Base-by-base conservation (phyloP, 2,797 vertebrate genomes). In the Emydoidea blandingii region DNA sequence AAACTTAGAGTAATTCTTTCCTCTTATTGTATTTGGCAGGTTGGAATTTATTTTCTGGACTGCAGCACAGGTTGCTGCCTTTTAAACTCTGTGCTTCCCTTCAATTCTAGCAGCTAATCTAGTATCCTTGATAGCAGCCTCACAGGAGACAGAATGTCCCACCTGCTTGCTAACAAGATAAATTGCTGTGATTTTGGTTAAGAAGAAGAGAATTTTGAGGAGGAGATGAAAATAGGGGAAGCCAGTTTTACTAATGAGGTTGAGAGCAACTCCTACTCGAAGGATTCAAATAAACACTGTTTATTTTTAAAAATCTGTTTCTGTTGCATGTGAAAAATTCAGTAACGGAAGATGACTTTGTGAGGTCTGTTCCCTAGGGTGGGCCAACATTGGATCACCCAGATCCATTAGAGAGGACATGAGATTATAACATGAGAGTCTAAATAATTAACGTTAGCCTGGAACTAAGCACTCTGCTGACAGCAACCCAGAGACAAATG, bases 61-160 rank as follows among this genome's bases (percentile, higher is more conserved):
- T 81, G 49, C 57, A 62, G 31, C 53, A n/a, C 5, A 0, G 0
- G 19, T 81, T 95, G 92, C 93, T 85, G 94, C 91, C 37, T 2
- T 41, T 57, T 8, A 11, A 56, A 81, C 37, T 29, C 14, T 19
- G 8, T 18, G 7, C 23, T 21, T n/a, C 65, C 23, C 80, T 41
- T 81, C 37, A 18, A 10, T 53, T 57, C 62, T 92, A 80, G 80
- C 65, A 97, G 80, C 86, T 87, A 89, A 84, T 87, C 47, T 56
- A 41, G 83, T 8, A 4, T 82, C 83, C 93, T 94, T 49, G 83
- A 92, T 18, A 65, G 91, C n/a, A 94, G 54, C 25, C 19, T 68
- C 65, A 37, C 79, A 84, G 50, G 52, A 91, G 14, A 10, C 0
- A 2, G 41, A 25, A 0, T 41, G 0, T 0, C 41, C n/a, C 54